phyloP scores from a whole-genome alignment of 2,797 vertebrate genomes.

The Sorex maritimensis region DNA sequence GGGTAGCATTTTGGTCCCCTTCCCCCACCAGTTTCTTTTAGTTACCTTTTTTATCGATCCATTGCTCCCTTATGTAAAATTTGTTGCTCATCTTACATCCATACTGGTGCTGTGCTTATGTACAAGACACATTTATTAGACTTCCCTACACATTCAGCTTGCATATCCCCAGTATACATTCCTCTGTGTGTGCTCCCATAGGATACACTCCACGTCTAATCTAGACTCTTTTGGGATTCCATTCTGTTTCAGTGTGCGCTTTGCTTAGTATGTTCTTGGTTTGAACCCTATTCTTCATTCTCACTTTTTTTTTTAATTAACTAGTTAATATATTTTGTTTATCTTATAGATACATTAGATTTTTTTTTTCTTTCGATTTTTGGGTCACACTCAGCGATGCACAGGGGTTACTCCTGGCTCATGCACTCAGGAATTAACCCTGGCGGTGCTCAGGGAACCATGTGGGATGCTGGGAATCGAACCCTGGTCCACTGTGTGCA shows the following conservation, averaged over 20 bases:
- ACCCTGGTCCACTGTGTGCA: no score
- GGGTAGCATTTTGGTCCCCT: neutral
- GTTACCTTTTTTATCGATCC: neutral
- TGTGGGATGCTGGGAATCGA: no score
- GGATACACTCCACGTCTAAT: neutral
- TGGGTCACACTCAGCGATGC: no score
- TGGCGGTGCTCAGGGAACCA: no score
- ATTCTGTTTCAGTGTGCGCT: neutral
- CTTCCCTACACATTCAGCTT: neutral
- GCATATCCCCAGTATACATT: neutral
- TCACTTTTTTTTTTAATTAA: slow-evolving; percentile 17
- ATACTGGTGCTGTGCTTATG: neutral
- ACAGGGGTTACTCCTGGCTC: no score
- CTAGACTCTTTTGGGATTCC: neutral
- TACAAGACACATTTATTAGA: neutral
- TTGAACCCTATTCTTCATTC: neutral
- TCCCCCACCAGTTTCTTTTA: slow-evolving; percentile 22
- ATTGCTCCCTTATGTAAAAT: slow-evolving; percentile 25
- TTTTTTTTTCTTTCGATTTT: no score
- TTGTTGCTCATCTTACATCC: slow-evolving; percentile 8
- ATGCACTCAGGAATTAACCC: no score
- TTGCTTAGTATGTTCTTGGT: neutral
- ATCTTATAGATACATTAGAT: neutral
- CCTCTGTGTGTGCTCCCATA: neutral
- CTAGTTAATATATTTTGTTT: slow-evolving; percentile 1